Base-by-base conservation (phyloP, 1,140 invertebrate species). In the Microplitis mediator region DNA sequence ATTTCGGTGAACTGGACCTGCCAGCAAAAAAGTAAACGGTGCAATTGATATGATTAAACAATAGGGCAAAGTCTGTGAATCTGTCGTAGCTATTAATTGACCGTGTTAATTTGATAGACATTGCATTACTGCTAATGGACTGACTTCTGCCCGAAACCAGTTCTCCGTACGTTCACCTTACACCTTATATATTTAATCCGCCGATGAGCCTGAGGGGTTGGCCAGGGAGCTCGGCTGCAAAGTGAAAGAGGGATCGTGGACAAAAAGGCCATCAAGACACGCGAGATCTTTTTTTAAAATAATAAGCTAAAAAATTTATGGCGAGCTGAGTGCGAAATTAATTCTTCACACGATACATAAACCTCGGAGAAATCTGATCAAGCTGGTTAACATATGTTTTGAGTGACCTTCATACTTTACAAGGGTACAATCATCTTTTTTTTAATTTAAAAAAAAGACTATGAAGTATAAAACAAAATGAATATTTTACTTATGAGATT, bases 21-120 rank as follows among this genome's bases (percentile, higher is more conserved):
- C 6, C 39, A 11, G 11, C 6, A 45, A 45, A 45, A 6, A 45
- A 39, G 5, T 45, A 8, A 45, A 45, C 13, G 6, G 32, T 39
- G 11, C 13, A 35, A 62, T 64, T 4, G 39, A 45, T 45, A n/a
- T 64, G 5, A 16, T 23, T 16, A 51, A 54, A 54, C 65, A 54
- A 9, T 11, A 58, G 14, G 23, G n/a, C 56, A 71, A 68, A 23
- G 45, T 71, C 71, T 60, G 34, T 11, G 54, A 54, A 50, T 54
- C 62, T 69, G 71, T 39, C 63, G 75, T 58, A 69, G 34, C 54
- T 66, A 74, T 76, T 76, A 76, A 76, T 76, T 76, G 74, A 45
- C 35, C 14, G 58, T 11, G 23, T 71, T 74, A 68, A 76, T 76
- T 76, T 69, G 52, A 71, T 65, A 34, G 65, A 76, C 69, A 39